Percentiles rank a stretch among this genome's conserved stretches.
Conservation (phyloP, 2,113 vertebrate species). For the Dermatemys mawii region DNA sequence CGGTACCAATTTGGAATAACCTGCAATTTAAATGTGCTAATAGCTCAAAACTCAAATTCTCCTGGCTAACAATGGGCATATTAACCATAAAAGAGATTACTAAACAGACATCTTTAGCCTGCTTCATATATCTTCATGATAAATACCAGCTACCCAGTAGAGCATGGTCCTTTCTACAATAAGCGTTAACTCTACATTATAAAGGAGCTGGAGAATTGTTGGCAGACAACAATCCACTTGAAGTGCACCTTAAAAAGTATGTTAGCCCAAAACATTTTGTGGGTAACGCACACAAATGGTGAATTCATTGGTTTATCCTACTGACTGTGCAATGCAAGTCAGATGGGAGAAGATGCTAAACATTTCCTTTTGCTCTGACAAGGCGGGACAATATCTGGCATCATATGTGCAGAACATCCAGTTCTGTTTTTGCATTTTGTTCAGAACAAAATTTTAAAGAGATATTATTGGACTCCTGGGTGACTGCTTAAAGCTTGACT, state of each 20-base stretch:
- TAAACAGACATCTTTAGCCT: neutral
- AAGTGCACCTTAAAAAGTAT: neutral
- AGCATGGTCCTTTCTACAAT: neutral
- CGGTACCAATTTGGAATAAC: neutral
- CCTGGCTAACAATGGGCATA: neutral
- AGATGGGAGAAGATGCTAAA: neutral
- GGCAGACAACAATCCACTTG: neutral
- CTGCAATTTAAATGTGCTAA: neutral
- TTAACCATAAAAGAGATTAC: neutral
- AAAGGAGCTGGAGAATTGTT: neutral
- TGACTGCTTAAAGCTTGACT: neutral
- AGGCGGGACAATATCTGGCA: neutral
- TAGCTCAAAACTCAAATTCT: neutral
- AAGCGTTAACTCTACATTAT: neutral
- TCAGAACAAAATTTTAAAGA: neutral
- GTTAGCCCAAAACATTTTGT: neutral
- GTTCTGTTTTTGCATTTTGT: neutral
- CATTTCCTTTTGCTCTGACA: neutral
- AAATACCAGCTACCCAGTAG: neutral
- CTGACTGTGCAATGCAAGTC: neutral
- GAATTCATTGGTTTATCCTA: neutral
- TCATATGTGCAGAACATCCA: neutral
- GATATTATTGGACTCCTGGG: neutral
- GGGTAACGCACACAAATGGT: neutral
- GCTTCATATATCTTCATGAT: neutral